These are phyloP conservation scores for Rhyacophila evoluta DNA, from an alignment of 2,888 invertebrate species.

Conservation along the genomic window DNA sequence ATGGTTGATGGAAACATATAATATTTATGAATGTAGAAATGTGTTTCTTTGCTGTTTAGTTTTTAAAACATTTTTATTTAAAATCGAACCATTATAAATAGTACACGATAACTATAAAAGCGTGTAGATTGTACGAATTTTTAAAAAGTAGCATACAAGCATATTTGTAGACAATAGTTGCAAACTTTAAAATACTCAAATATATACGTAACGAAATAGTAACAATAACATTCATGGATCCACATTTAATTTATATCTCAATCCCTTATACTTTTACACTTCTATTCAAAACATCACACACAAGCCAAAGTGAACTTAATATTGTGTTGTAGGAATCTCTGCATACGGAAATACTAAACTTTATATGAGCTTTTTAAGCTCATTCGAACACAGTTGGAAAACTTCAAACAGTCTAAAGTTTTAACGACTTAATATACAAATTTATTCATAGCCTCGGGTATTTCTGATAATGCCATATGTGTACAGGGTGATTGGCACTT, in stretches of 20 bases:
- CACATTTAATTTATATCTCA: not conserved
- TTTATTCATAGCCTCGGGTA: not conserved
- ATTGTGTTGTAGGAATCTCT: not conserved
- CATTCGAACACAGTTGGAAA: not conserved
- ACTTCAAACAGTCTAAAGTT: constrained; percentile 7
- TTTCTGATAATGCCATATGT: constrained; percentile 14
- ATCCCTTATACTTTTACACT: not conserved
- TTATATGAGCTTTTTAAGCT: constrained; percentile 22
- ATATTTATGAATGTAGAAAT: too few species aligned
- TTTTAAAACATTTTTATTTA: too few species aligned
- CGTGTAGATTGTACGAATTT: too few species aligned
- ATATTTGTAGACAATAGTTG: too few species aligned
- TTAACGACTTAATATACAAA: constrained; percentile 22
- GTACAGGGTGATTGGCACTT: constrained; percentile 19
- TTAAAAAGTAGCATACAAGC: too few species aligned
- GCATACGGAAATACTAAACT: constrained; percentile 17
- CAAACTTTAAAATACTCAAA: too few species aligned
- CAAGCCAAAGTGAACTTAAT: not conserved
- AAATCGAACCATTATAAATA: too few species aligned
- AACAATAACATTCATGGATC: not conserved
- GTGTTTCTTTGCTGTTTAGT: too few species aligned
- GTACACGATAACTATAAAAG: too few species aligned
- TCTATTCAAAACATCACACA: not conserved
- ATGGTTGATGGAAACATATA: too few species aligned
- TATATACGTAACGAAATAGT: too few species aligned